Base-by-base conservation (phyloP, 2,888 invertebrate species). In the Graphium colonna region DNA sequence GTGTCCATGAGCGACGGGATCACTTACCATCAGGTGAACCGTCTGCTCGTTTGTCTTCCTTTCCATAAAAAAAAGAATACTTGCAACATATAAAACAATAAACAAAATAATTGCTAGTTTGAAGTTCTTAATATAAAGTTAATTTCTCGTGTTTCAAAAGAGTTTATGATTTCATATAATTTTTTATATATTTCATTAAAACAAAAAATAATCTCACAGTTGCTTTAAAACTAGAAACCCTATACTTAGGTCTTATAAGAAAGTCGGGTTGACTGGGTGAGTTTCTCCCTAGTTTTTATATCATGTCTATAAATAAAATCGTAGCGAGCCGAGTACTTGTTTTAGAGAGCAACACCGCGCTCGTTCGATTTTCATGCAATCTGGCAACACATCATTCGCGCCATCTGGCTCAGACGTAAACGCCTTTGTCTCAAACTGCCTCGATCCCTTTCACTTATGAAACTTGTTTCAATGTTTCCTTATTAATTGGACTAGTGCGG, bases 361-460 rank as follows among this genome's bases (percentile, higher is more conserved):
- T 33, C 4, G 10, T 31, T 16, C 7, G n/a, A 10, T 47, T 47
- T 28, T 12, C 9, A 43, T 28, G 1, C 12, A 44, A 39, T 44
- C 51, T 44, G 38, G 38, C 39, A 9, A 28, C 26, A 43, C 51
- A n/a, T 31, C 17, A 12, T 38, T 16, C 7, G 36, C 38, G 42
- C 38, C 43, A 43, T 48, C 43, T 42, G 31, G 48, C 15, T 7
- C 9, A 15, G 26, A 44, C 28, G 13, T 15, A 28, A 33, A 42
- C 42, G 33, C 41, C 13, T 28, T 38, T 31, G 36, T 26, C 52
- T 53, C 42, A 48, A 13, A 26, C n/a, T 39, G 28, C 38, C 36
- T 13, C 28, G 26, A 31, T 49, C 44, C 53, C 53, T 54, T 54
- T 54, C 53, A 54, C 53, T 54, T 49, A 40, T 39, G 39, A 49